Evolutionary conservation across 1,140 invertebrate genomes (phyloP).

Genomic region (Mylabris phalerata): DNA sequence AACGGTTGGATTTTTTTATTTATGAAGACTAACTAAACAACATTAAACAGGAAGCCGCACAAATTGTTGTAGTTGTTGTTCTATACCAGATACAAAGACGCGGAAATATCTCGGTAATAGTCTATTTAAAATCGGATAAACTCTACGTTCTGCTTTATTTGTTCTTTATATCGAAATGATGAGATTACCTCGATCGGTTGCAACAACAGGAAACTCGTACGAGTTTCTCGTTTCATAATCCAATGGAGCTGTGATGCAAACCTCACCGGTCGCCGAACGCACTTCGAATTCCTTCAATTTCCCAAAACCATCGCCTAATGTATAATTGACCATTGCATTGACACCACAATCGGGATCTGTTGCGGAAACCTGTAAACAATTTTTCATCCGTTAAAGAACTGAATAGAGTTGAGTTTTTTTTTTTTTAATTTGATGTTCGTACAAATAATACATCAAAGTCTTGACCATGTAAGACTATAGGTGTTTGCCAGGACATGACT

Average conservation of each 20-base stretch:
- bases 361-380: conserved; percentile 68
- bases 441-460: conserved; percentile 36
- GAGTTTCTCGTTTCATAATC: conserved; percentile 80
- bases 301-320: conserved; percentile 63
- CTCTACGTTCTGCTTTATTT: too few species aligned
- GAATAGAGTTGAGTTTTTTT: conserved; percentile 19
- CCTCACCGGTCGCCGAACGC: conserved; percentile 74
- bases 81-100: too few species aligned
- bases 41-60: too few species aligned
- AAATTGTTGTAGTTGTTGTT: too few species aligned
- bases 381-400: conserved; percentile 19
- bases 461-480: conserved; percentile 21
- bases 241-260: conserved; percentile 75
- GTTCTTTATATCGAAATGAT: conserved; percentile 22
- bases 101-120: too few species aligned
- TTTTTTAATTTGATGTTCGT: conserved; percentile 26
- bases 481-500: conserved; percentile 30
- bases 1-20: too few species aligned
- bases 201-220: conserved; percentile 89
- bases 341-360: conserved; percentile 91
- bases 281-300: conserved; percentile 69
- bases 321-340: conserved; percentile 92
- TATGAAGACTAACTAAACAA: too few species aligned
- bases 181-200: conserved; percentile 81
- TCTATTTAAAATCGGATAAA: too few species aligned